Base-by-base conservation (phyloP, 2,113 vertebrate species). In the Callopanchax toddi region DNA sequence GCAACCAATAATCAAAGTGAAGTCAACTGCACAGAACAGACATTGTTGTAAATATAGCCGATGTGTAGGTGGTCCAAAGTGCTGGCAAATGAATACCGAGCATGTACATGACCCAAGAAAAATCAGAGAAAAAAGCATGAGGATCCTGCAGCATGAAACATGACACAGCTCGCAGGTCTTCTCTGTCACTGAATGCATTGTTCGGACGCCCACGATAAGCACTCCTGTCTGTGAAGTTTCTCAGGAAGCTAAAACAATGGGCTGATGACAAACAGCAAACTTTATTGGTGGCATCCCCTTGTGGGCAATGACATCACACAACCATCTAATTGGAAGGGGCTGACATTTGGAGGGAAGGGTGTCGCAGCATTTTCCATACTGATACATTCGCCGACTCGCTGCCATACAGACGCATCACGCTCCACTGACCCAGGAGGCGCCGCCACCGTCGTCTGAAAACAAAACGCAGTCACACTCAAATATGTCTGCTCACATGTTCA, bases 261-360 rank as follows among this genome's bases (percentile, higher is more conserved):
- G 15, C 67, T 18, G 50, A 84, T 67, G 71, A 70, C 69, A 83
- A 84, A 86, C 67, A 73, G n/a, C 67, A 51, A 79, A 82, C 80
- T 86, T 79, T 63, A 84, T 75, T 46, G 74, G 60, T 17, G 65
- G 60, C 67, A 57, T 60, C 54, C 71, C 75, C 83, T 77, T 15
- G 76, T 57, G 84, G 84, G 66, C 65, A 74, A 60, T 55, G 62
- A 73, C 73, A 79, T 88, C 86, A 77, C 65, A 81, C 82, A 66
- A 61, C 17, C 77, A 58, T 85, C 82, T 91, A 90, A 90, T 88
- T 90, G 85, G 86, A 83, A 70, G 51, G 63, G 60, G 82, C 25
- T 87, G 86, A 88, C 87, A 89, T 89, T 91, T 90, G 83, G 86
- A 81, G 82, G 79, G 78, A 81, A 78, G 78, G 79, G 79, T 88